Evolutionary conservation across 2,888 invertebrate species (phyloP).

Genomic region (Hypolimnas misippus): DNA sequence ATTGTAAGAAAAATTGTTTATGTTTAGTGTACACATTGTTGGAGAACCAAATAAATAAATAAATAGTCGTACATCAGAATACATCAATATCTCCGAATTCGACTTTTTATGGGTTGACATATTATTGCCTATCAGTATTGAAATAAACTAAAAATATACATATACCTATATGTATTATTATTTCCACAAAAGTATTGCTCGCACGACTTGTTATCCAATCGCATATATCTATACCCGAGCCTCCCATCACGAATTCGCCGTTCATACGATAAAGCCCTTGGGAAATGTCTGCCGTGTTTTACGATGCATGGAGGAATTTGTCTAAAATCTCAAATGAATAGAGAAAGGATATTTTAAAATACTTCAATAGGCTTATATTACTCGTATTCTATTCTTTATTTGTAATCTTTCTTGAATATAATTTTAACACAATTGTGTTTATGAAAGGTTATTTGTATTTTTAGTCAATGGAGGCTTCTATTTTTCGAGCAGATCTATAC

Average conservation of each 20-base stretch:
- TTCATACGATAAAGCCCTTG: not conserved
- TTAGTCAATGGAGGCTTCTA: too few relatives aligned
- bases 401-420: not conserved
- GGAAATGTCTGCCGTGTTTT: slow-evolving; percentile 6
- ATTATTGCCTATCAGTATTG: too few relatives aligned
- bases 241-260: slow-evolving; percentile 2
- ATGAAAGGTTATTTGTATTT: too few relatives aligned
- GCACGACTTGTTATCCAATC: slow-evolving; percentile 5
- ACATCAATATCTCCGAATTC: too few relatives aligned
- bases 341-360: not conserved
- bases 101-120: too few relatives aligned
- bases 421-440: too few relatives aligned
- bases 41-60: too few relatives aligned
- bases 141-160: too few relatives aligned
- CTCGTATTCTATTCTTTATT: not conserved
- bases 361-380: not conserved
- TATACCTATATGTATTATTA: not conserved
- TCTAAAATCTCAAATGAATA: slow-evolving; percentile 6
- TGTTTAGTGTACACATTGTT: too few relatives aligned
- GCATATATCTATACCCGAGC: slow-evolving; percentile 2
- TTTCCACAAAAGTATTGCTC: not conserved
- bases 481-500: too few relatives aligned
- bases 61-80: too few relatives aligned
- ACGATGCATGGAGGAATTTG: slow-evolving; percentile 4
- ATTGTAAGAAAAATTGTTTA: too few relatives aligned